Base-by-base conservation (phyloP, 2,113 vertebrate genomes). In the Sebastes schlegelii region DNA sequence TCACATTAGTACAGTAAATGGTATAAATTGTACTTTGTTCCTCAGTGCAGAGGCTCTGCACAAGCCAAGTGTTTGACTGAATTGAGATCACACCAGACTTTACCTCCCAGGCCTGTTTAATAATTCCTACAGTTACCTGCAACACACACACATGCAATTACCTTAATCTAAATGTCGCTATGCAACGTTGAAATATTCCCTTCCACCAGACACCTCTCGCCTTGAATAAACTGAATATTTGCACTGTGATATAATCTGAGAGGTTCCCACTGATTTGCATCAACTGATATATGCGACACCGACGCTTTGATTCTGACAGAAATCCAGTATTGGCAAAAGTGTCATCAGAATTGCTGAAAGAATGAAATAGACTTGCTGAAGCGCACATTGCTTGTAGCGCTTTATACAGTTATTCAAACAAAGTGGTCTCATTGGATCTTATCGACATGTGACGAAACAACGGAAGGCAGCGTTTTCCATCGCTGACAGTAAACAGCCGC, bases 401-500 rank as follows among this genome's bases (percentile, higher is more conserved):
- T 84, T 85, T 76, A 66, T 64, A 51, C 85, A 49, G 54, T 84
- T 84, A 85, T 79, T 91, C 77, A 90, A 91, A 91, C 88, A 90
- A 90, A 91, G 79, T 80, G 52, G 81, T 88, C 86, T 88, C 89
- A 79, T 85, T 82, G 90, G 85, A 88, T 90, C 77, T 77, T 86
- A 90, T 93, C 73, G 76, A 90, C 80, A 74, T n/a, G 77, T 86
- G 88, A 89, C 51, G 82, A 88, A 86, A 90, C 89, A 75, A 80
- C 21, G 80, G 88, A 80, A 88, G 80, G 88, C 88, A 84, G 86
- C 74, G 12, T 84, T 92, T 90, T 89, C 88, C 76, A 54, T 88
- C 84, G 17, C 86, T 88, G 89, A 88, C 86, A 81, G 90, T 92
- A 92, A 94, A 94, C 90, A 93, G 90, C 88, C 74, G 55, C 79